Percentiles rank a stretch among this genome's conserved stretches.
Conservation (phyloP, 2,113 vertebrate genomes). For the Sigmodon hispidus region DNA sequence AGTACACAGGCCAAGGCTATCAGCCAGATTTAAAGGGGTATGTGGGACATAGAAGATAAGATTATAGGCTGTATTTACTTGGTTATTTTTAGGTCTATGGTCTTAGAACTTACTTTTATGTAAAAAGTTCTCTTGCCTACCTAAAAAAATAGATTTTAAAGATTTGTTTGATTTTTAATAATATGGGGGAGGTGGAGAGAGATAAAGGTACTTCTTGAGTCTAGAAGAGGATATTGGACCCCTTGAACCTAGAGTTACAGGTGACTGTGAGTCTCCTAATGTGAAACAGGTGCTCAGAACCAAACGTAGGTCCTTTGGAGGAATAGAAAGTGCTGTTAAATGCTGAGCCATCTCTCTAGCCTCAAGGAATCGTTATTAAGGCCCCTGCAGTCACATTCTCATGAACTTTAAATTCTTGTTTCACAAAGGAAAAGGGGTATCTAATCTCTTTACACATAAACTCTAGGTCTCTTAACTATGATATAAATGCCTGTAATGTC, state of each 20-base stretch:
- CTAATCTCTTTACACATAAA: not conserved
- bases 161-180: not conserved
- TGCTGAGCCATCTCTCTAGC: not conserved
- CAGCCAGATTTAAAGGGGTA: not conserved
- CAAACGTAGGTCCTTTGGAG: not conserved
- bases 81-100: not conserved
- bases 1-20: not conserved
- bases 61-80: not conserved
- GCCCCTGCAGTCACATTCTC: not conserved
- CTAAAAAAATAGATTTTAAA: not conserved
- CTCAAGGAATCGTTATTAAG: not conserved
- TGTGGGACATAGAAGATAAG: not conserved
- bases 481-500: not conserved
- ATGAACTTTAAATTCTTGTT: not conserved
- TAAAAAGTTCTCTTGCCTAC: not conserved
- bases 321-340: not conserved
- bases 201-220: not conserved
- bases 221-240: not conserved
- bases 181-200: not conserved
- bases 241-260: not conserved
- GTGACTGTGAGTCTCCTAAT: not conserved
- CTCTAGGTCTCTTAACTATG: not conserved
- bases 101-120: not conserved
- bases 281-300: not conserved
- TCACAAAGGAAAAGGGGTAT: not conserved